phyloP scores from a whole-genome alignment of 2,888 invertebrate genomes.

The Eueremaeus valkanovi region DNA sequence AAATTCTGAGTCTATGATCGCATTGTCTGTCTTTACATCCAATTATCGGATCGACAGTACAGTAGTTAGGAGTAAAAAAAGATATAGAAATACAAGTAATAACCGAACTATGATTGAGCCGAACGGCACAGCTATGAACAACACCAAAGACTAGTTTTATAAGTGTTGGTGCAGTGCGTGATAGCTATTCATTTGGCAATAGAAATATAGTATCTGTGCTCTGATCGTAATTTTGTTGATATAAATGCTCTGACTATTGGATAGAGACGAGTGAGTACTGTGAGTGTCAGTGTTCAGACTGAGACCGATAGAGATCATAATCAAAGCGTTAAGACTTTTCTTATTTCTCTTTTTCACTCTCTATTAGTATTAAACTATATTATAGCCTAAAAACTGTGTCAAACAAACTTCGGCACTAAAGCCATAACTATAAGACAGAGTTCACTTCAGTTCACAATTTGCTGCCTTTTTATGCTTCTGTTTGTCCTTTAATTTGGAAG shows the following conservation, averaged over 20 bases:
- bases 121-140: too few relatives aligned
- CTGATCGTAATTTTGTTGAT: background rate
- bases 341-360: too few relatives aligned
- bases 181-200: background rate
- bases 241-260: background rate
- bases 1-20: too few relatives aligned
- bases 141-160: too few relatives aligned
- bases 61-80: background rate
- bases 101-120: background rate
- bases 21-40: background rate
- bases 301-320: background rate
- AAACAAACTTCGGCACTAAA: too few relatives aligned
- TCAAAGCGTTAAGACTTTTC: too few relatives aligned
- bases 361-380: background rate
- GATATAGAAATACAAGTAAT: background rate
- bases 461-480: too few relatives aligned
- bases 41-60: background rate
- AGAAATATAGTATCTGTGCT: background rate
- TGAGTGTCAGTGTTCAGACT: background rate
- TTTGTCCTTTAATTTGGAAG: too few relatives aligned
- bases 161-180: background rate
- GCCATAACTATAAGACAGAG: too few relatives aligned
- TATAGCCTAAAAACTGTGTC: background rate
- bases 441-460: background rate
- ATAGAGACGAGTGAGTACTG: background rate